Evolutionary conservation across 2,888 invertebrate genomes (phyloP).

Genomic region (Dynastes hyllus): DNA sequence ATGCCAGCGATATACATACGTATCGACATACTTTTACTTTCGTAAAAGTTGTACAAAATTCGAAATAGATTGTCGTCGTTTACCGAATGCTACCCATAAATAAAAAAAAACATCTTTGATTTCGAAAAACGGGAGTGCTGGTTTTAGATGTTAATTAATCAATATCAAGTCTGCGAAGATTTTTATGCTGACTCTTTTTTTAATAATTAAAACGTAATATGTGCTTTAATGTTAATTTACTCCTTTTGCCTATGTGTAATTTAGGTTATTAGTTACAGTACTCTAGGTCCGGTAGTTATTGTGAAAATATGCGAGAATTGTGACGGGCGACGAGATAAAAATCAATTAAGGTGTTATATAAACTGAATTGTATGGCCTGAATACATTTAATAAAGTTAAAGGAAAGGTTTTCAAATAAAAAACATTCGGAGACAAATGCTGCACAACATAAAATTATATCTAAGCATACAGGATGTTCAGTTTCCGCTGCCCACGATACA

Average conservation of each 20-base stretch:
- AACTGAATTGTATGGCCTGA: not conserved
- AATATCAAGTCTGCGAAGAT: no score
- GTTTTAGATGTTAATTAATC: no score
- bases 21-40: constrained; percentile 6
- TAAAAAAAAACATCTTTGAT: not conserved
- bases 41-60: constrained; percentile 1
- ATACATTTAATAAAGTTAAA: not conserved
- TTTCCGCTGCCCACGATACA: no score
- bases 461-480: no score
- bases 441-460: no score
- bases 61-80: not conserved
- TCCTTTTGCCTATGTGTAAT: no score
- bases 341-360: not conserved
- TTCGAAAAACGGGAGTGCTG: not conserved
- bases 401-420: no score
- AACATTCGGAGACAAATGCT: no score
- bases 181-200: no score
- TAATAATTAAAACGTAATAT: no score
- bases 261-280: not conserved
- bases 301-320: not conserved
- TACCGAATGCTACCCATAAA: not conserved
- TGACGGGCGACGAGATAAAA: not conserved
- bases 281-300: not conserved
- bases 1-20: not conserved
- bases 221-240: no score